Percentiles rank a stretch among this genome's conserved stretches.
phyloP scores from a whole-genome alignment of 2,888 invertebrate genomes.

The Stratiomys singularior region DNA sequence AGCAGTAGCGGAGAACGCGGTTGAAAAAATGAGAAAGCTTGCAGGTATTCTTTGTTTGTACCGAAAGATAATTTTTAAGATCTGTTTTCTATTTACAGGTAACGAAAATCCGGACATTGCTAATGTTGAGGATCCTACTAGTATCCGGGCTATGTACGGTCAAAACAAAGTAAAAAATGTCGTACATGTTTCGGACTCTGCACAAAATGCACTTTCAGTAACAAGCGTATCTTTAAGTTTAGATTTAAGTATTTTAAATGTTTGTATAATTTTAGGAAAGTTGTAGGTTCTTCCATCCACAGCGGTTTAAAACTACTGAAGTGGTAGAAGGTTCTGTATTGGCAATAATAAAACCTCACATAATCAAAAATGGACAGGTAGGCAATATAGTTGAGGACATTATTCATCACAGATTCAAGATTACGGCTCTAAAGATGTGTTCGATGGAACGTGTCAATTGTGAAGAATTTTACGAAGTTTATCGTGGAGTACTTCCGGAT shows the following conservation, averaged over 20 bases:
- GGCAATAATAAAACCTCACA: slow-evolving; percentile 91
- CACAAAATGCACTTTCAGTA: slow-evolving; percentile 66
- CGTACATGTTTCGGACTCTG: slow-evolving; percentile 73
- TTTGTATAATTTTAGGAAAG: slow-evolving; percentile 29
- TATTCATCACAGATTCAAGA: slow-evolving; percentile 77
- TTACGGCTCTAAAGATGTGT: slow-evolving; percentile 84
- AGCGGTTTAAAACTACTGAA: slow-evolving; percentile 68
- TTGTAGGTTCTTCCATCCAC: slow-evolving; percentile 70
- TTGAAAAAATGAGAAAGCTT: slow-evolving; percentile 59
- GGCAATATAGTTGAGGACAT: slow-evolving; percentile 81
- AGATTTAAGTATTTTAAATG: no score
- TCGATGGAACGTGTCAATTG: slow-evolving; percentile 83
- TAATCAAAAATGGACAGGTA: slow-evolving; percentile 76
- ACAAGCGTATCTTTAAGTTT: no score
- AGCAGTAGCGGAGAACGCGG: slow-evolving; percentile 61
- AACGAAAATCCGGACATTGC: slow-evolving; percentile 72
- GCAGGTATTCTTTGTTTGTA: slow-evolving; percentile 43
- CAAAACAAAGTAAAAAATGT: slow-evolving; percentile 75
- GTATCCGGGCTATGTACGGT: slow-evolving; percentile 76
- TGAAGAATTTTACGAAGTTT: slow-evolving; percentile 92
- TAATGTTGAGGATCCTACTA: slow-evolving; percentile 67
- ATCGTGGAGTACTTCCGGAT: slow-evolving; percentile 87
- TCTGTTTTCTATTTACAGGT: slow-evolving; percentile 60
- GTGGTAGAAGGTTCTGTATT: slow-evolving; percentile 76
- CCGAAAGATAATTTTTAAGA: neutral